Evolutionary conservation across 2,888 invertebrate genomes (phyloP).

Genomic region (Cataglyphis albicans): DNA sequence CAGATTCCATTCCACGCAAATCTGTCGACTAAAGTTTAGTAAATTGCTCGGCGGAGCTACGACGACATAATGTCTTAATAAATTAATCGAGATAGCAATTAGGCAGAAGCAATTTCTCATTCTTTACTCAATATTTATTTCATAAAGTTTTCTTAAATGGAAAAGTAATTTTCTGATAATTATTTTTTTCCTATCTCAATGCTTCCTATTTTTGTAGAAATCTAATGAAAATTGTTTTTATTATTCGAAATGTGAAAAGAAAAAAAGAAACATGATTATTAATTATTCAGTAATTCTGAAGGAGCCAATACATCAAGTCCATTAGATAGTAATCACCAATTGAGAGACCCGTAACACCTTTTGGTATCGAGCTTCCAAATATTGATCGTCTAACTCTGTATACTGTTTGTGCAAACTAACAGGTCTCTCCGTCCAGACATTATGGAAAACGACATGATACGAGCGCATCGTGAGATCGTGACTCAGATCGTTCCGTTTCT

Average conservation of each 20-base stretch:
- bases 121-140: background rate
- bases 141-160: background rate
- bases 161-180: background rate
- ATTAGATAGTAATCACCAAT: background rate
- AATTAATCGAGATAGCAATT: background rate
- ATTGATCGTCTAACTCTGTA: background rate
- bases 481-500: slow-evolving; percentile 26
- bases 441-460: slow-evolving; percentile 8
- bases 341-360: background rate
- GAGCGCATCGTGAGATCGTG: slow-evolving; percentile 21
- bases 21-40: background rate
- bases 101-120: background rate
- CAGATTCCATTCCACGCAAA: slow-evolving; percentile 9
- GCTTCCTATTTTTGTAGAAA: too few species aligned
- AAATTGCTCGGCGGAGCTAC: background rate
- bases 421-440: slow-evolving; percentile 22
- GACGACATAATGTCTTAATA: background rate
- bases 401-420: slow-evolving; percentile 5
- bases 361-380: background rate
- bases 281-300: background rate
- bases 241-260: background rate
- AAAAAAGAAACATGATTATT: background rate
- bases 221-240: background rate
- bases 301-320: background rate
- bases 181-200: background rate